Evolutionary conservation across 1,140 invertebrate species (phyloP).

Genomic region (Acromyrmex echinatior): DNA sequence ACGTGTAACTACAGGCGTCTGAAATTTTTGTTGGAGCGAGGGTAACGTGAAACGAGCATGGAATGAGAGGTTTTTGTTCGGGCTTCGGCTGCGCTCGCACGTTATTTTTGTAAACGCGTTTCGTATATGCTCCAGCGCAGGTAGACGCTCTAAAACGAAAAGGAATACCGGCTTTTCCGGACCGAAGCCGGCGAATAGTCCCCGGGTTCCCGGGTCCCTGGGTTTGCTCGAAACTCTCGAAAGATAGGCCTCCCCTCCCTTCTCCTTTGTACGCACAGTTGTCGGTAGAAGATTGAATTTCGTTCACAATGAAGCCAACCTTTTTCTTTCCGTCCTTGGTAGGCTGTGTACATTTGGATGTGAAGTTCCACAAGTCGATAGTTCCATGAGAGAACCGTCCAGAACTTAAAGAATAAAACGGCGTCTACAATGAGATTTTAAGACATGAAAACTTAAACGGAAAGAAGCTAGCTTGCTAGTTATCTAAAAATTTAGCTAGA

Average conservation of each 20-base stretch:
- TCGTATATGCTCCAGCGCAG: neutral
- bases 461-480: no score
- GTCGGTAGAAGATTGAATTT: slow-evolving; percentile 70
- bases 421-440: no score
- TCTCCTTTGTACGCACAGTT: slow-evolving; percentile 30
- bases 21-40: slow-evolving; percentile 14
- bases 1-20: slow-evolving; percentile 1
- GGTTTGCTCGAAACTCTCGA: neutral
- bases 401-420: no score
- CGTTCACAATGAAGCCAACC: slow-evolving; percentile 73
- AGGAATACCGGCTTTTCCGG: slow-evolving; percentile 59
- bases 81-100: neutral
- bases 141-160: slow-evolving; percentile 42
- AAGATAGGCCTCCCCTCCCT: neutral
- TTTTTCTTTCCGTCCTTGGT: slow-evolving; percentile 45
- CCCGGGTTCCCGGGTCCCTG: neutral
- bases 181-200: slow-evolving; percentile 23
- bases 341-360: neutral
- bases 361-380: neutral
- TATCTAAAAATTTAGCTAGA: no score
- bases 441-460: no score
- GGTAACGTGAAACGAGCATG: slow-evolving; percentile 1
- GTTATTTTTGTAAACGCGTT: slow-evolving; percentile 33
- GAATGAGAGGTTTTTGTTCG: slow-evolving; percentile 21
- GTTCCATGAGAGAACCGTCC: neutral